Evolutionary conservation across 2,797 vertebrate species (phyloP), one percentile per base, ranked within the genome.

Genomic region (Propithecus perrieri): DNA sequence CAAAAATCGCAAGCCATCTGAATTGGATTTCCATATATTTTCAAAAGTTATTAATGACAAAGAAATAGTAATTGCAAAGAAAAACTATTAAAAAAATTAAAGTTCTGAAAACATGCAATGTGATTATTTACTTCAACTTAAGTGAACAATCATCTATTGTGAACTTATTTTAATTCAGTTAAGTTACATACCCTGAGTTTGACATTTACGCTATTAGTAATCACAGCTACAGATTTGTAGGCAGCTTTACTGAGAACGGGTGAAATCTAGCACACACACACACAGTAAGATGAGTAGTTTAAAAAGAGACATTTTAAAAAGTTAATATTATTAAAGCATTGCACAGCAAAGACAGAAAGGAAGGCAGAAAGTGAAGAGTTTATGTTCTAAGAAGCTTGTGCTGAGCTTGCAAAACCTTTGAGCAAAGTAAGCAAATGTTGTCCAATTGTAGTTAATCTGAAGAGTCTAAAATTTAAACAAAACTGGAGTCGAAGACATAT

Each of bases 391-490:
- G 57, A 97, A 71, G 65, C 97, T 94, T 0, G 46, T 95, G 95
- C 97, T 98, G 96, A 98, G 63, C 28, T 97, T 96, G 85, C 75
- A 96, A 43, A 88, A 97, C 65, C 72, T 94, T 91, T 92, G 95
- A 97, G 46, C 89, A 97, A 97, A 97, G 57, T 94, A 97, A 94
- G 65, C 96, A 94, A 98, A 98, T 89, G 95, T 98, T 98, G 98
- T 98, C 96, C 92, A 97, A 96, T 94, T 96, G 81, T 88, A 84
- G 97, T 97, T 97, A 72, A 98, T 97, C 98, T 96, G 83, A 80
- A 97, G 95, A 97, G 24, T 97, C 96, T 97, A 97, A 98, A 96
- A 89, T 95, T 97, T 98, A 97, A 98, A 97, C 91, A 98, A 98
- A 98, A 81, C 87, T 91, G 93, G 92, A 97, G 94, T 69, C 88